Conservation (phyloP, 2,888 invertebrate genomes). For the Drosophila affinis region DNA sequence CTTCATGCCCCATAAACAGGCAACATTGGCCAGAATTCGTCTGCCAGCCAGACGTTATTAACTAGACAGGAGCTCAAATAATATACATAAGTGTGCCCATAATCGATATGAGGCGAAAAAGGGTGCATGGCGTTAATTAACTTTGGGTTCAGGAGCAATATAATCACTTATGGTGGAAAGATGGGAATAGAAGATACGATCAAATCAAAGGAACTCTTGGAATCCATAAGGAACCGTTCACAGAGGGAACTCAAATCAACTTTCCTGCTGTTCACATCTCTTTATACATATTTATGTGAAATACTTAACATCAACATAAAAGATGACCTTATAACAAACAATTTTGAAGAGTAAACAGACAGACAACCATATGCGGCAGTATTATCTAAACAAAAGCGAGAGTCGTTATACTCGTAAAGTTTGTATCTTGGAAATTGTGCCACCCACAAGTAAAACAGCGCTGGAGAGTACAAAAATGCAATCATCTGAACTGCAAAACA, state of each 20-base stretch:
- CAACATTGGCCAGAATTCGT: constrained; percentile 30
- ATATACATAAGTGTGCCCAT: constrained; percentile 18
- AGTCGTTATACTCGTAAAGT: neutral
- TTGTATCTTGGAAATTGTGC: neutral
- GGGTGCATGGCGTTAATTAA: constrained; percentile 14
- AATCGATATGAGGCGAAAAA: constrained; percentile 25
- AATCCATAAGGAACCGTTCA: no score
- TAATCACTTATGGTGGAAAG: neutral
- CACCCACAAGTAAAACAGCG: neutral
- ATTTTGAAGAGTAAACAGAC: constrained; percentile 3
- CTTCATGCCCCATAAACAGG: constrained; percentile 71
- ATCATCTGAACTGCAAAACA: neutral
- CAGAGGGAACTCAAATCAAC: no score
- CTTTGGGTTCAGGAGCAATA: neutral
- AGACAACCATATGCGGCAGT: constrained; percentile 10
- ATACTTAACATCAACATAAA: neutral
- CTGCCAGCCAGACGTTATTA: constrained; percentile 48
- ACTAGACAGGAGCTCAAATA: constrained; percentile 29
- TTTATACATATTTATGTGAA: neutral
- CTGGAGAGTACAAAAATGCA: neutral
- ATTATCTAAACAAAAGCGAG: constrained; percentile 24
- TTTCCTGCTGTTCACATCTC: neutral
- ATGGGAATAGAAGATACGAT: no score
- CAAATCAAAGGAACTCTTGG: no score
- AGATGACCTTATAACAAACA: neutral